A percentile compares a stretch with the other conserved stretches of the same genome.
Evolutionary conservation across 64 coral and sea anemone genomes (phyloP).

Genomic region (Orbicella faveolata): DNA sequence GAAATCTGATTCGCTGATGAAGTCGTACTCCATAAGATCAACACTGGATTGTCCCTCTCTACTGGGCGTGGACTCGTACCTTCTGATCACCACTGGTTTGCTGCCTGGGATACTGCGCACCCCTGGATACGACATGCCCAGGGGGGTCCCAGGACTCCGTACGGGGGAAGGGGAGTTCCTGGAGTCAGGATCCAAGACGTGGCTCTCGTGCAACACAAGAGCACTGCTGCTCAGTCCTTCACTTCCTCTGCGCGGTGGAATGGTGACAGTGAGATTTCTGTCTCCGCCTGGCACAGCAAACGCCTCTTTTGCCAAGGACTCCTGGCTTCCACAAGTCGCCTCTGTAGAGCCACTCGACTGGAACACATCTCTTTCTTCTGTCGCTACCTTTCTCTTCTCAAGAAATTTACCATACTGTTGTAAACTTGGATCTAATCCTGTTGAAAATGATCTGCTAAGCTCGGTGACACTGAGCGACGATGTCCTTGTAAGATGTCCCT

Average conservation of each 20-base stretch:
- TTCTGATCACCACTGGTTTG: slow-evolving; percentile 65
- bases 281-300: background rate
- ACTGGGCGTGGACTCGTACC: slow-evolving; percentile 41
- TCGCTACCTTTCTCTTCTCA: background rate
- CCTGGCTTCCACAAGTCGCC: background rate
- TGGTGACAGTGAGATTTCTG: slow-evolving; percentile 8
- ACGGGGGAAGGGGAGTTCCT: background rate
- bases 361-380: background rate
- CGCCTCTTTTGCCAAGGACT: background rate
- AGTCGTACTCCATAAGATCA: slow-evolving; percentile 86
- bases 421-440: background rate
- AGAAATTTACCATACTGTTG: background rate
- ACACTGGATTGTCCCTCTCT: slow-evolving; percentile 63
- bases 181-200: slow-evolving; percentile 16
- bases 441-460: background rate
- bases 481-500: background rate
- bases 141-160: slow-evolving; percentile 7
- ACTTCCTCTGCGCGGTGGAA: background rate
- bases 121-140: slow-evolving; percentile 43
- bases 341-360: background rate
- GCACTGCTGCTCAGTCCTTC: slow-evolving; percentile 20
- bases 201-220: slow-evolving; percentile 26
- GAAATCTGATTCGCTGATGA: slow-evolving; percentile 85
- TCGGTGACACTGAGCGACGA: background rate
- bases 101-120: slow-evolving; percentile 47